phyloP scores from a whole-genome alignment of 2,888 invertebrate genomes.

The Calameuta idolon region DNA sequence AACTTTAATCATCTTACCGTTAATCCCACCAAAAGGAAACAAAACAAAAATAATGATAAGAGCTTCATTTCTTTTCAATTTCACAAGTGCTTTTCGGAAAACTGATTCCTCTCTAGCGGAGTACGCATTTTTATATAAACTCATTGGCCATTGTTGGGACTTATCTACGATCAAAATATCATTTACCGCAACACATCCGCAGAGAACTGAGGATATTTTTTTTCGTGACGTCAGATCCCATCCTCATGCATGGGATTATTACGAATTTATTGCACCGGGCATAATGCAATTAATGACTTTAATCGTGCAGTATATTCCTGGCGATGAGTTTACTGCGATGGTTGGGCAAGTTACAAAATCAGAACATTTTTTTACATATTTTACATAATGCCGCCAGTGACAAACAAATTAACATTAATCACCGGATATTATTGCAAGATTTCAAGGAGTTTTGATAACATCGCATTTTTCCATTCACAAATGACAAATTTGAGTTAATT shows the following conservation, averaged over 20 bases:
- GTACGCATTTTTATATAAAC: background rate
- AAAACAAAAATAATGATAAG: conserved; percentile 19
- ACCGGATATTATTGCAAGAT: background rate
- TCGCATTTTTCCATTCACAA: too few species aligned
- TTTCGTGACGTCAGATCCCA: background rate
- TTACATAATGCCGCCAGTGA: background rate
- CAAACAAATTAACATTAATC: background rate
- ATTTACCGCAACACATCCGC: background rate
- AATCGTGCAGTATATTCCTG: background rate
- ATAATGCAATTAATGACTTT: background rate
- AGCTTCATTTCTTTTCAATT: conserved; percentile 24
- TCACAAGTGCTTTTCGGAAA: conserved; percentile 15
- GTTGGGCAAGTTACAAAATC: background rate
- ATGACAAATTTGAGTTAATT: background rate
- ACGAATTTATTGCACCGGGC: background rate
- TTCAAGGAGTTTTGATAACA: background rate
- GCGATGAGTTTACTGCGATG: background rate
- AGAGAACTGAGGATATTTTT: background rate
- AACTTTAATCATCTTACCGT: conserved; percentile 21
- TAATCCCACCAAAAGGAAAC: conserved; percentile 21
- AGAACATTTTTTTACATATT: background rate
- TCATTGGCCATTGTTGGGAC: background rate
- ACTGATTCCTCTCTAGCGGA: background rate
- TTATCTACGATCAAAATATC: background rate
- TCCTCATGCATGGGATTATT: background rate